Evolutionary conservation across 2,888 invertebrate species (phyloP).

Genomic region (Melipona beecheii): DNA sequence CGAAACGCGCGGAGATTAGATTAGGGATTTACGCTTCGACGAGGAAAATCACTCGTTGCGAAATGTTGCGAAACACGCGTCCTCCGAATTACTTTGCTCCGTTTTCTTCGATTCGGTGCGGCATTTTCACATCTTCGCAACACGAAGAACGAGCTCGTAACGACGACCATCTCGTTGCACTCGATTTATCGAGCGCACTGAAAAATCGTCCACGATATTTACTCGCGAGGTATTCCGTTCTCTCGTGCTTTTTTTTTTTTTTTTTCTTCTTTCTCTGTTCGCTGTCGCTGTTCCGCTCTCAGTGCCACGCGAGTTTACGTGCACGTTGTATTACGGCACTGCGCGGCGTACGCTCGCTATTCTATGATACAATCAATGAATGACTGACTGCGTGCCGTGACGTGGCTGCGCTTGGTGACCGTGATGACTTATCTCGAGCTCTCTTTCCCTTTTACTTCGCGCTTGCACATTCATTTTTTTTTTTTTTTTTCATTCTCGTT

Average conservation of each 20-base stretch:
- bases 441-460: conserved; percentile 38
- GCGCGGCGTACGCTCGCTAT: conserved; percentile 66
- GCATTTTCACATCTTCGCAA: no score
- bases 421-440: conserved; percentile 70
- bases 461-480: conserved; percentile 45
- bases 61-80: not conserved
- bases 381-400: conserved; percentile 72
- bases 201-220: conserved; percentile 37
- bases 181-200: conserved; percentile 6
- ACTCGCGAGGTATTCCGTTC: conserved; percentile 10
- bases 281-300: conserved; percentile 41
- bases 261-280: not conserved
- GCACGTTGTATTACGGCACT: conserved; percentile 63
- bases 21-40: conserved; percentile 1
- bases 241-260: not conserved
- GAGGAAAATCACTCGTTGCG: not conserved
- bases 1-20: conserved; percentile 14
- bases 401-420: conserved; percentile 68
- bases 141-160: conserved; percentile 1
- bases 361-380: conserved; percentile 75
- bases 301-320: conserved; percentile 70
- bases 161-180: not conserved
- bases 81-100: not conserved
- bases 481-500: not conserved
- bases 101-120: not conserved